Base-by-base conservation (phyloP, 2,888 invertebrate species). In the Cheilosia vulpina region DNA sequence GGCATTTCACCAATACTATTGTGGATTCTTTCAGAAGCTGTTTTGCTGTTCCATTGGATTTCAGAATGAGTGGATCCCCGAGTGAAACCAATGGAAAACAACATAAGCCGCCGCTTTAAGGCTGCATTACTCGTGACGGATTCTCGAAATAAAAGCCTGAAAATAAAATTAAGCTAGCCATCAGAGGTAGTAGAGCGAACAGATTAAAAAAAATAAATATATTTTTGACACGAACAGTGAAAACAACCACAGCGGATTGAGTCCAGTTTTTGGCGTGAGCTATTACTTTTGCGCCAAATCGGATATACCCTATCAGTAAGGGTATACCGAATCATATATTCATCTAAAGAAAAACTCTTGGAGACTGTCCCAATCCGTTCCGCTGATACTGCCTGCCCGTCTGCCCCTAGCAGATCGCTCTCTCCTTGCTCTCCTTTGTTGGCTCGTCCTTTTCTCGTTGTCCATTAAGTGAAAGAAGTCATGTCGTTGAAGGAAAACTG, bases 391-490 rank as follows among this genome's bases (percentile, higher is more conserved):
- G 75, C 47, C 62, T 52, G 60, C n/a, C 45, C 17, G 45, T 9
- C 43, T 43, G 43, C 38, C 24, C 38, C 38, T 34, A 17, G n/a
- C 15, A 13, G 34, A 15, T 43, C 3, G n/a, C n/a, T 24, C 43
- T 31, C 21, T 11, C 24, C 24, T 43, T 47, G 11, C 19, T 17
- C 41, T 27, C 38, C 24, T n/a, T 38, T 47, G n/a, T 76, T 65
- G 65, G n/a, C 13, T 76, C 52, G 31, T 81, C 58, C 63, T 52
- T 72, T 60, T 65, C 13, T 60, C 53, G 65, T 63, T 72, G 82
- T 66, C 69, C 76, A 82, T 77, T 82, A 77, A 82, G 71, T 60
- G 65, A 65, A 76, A 82, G 65, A 72, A 82, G 71, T 66, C 71
- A 75, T 71, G 76, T 71, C 66, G 80, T 63, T 78, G 73, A 73